These are phyloP conservation scores for Scomber japonicus DNA, from an alignment of 2,113 vertebrate genomes.

Conservation along the genomic window DNA sequence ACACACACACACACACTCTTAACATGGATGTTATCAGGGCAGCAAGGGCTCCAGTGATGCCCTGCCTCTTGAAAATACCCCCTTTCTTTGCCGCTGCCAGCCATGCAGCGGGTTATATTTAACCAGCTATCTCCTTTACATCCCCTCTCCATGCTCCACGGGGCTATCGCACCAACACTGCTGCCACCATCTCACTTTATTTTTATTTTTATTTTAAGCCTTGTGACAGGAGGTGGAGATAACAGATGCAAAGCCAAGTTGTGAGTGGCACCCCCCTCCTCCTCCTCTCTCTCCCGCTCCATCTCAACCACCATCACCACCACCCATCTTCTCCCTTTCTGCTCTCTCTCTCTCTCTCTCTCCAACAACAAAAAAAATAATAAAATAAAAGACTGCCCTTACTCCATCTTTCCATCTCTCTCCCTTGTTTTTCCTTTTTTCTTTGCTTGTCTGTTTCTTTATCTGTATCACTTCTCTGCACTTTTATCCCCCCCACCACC, in stretches of 20 bases:
- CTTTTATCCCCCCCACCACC: slow-evolving; percentile 50
- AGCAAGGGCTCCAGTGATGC: slow-evolving; percentile 83
- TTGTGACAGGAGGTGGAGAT: slow-evolving; percentile 84
- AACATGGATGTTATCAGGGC: slow-evolving; percentile 84
- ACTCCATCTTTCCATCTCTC: not conserved
- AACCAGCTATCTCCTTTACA: slow-evolving; percentile 85
- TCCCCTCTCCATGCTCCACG: slow-evolving; percentile 81
- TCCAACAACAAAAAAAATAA: slow-evolving; percentile 27
- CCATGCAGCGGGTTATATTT: slow-evolving; percentile 85
- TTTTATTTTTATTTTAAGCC: slow-evolving; percentile 86
- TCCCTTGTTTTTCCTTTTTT: slow-evolving; percentile 59
- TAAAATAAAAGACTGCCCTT: slow-evolving; percentile 25
- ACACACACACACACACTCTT: slow-evolving; percentile 46
- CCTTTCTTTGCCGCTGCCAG: slow-evolving; percentile 83
- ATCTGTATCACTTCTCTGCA: slow-evolving; percentile 72
- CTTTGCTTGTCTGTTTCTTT: slow-evolving; percentile 66
- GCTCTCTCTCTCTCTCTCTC: slow-evolving; percentile 44
- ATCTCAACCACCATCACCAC: not conserved
- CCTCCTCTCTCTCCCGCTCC: not conserved
- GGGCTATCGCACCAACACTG: slow-evolving; percentile 80
- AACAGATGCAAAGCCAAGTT: slow-evolving; percentile 83
- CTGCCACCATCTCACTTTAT: slow-evolving; percentile 82
- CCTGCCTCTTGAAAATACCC: slow-evolving; percentile 85
- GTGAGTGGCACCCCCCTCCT: slow-evolving; percentile 64
- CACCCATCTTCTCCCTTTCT: slow-evolving; percentile 39